Conservation (phyloP, 2,888 invertebrate species). For the Drosophila differens region DNA sequence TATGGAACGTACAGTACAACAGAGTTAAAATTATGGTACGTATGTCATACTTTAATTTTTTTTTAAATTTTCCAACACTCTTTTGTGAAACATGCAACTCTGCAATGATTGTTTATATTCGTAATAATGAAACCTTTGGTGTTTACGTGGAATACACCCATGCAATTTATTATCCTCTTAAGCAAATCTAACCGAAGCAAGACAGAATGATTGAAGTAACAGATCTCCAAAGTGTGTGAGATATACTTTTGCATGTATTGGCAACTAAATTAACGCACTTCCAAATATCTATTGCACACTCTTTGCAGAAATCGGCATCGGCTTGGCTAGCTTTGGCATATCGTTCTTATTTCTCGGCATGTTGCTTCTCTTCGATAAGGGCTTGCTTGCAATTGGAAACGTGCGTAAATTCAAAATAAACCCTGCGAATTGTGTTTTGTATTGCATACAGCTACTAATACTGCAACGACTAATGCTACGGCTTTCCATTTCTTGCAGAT, state of each 20-base stretch:
- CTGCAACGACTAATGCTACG: neutral
- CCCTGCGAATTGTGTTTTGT: neutral
- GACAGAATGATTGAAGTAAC: conserved; percentile 92
- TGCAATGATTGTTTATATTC: conserved; percentile 66
- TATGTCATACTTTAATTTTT: neutral
- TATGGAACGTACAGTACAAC: neutral
- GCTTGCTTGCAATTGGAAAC: conserved; percentile 99
- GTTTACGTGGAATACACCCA: conserved; percentile 59
- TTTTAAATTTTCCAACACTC: conserved; percentile 27
- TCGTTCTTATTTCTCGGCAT: conserved; percentile 97
- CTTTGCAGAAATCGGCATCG: conserved; percentile 96
- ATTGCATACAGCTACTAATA: neutral
- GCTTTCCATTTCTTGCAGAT: conserved; percentile 88
- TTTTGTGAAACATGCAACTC: conserved; percentile 43
- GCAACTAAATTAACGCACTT: conserved; percentile 22
- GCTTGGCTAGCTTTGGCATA: conserved; percentile 97
- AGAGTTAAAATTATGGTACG: neutral
- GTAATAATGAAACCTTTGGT: conserved; percentile 59
- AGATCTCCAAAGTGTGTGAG: conserved; percentile 92
- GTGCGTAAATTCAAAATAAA: conserved; percentile 88
- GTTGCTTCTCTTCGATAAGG: conserved; percentile 97
- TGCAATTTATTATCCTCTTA: conserved; percentile 45
- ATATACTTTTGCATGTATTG: neutral
- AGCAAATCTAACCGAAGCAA: conserved; percentile 34
- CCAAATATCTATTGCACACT: conserved; percentile 3